phyloP scores from a whole-genome alignment of 2,113 vertebrate genomes.

The Ranitomeya variabilis region DNA sequence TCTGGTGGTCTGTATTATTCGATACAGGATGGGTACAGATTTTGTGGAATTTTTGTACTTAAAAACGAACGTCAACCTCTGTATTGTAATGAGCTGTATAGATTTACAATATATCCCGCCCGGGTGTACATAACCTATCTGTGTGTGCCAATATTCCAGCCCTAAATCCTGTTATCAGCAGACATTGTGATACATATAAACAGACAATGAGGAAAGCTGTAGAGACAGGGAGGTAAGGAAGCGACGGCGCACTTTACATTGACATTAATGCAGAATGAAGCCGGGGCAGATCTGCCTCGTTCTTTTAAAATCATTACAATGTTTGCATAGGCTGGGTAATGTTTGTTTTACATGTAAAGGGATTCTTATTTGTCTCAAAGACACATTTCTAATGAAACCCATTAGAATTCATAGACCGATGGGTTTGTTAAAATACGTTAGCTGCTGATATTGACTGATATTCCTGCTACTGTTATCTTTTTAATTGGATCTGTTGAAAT shows the following conservation, averaged over 20 bases:
- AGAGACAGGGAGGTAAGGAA: not conserved
- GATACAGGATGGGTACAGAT: not conserved
- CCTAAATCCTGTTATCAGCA: conserved; percentile 45
- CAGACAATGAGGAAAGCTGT: conserved; percentile 14
- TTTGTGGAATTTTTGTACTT: not conserved
- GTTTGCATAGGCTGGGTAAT: conserved; percentile 57
- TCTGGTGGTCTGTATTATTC: not conserved
- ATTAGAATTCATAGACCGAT: conserved; percentile 53
- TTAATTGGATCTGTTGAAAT: conserved; percentile 55
- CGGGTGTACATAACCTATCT: not conserved
- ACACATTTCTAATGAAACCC: conserved; percentile 58
- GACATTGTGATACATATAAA: conserved; percentile 44
- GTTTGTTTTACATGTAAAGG: conserved; percentile 58
- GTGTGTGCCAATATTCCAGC: conserved; percentile 33
- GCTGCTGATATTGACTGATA: conserved; percentile 47
- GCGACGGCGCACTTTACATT: conserved; percentile 19
- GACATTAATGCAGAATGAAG: conserved; percentile 50
- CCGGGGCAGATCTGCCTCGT: conserved; percentile 46
- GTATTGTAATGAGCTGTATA: conserved; percentile 13
- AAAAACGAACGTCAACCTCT: not conserved
- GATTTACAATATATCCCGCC: not conserved
- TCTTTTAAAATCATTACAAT: conserved; percentile 59
- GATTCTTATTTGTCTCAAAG: conserved; percentile 58
- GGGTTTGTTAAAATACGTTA: conserved; percentile 53
- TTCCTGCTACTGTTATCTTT: conserved; percentile 61